phyloP scores from a whole-genome alignment of 2,797 vertebrate species.

The Phrynocephalus vlangalii region DNA sequence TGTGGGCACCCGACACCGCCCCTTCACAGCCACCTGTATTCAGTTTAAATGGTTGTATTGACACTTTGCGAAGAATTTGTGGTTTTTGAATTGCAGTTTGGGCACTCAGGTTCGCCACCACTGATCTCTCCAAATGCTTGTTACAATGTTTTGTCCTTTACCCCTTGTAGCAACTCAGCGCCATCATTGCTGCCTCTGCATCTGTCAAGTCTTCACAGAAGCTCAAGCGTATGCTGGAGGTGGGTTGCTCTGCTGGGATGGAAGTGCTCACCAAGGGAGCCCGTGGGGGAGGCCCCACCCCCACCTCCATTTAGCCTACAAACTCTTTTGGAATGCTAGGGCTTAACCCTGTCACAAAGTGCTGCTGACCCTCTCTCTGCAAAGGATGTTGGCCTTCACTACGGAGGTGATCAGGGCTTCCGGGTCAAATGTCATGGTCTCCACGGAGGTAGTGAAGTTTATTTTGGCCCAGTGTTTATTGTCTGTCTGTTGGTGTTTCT shows the following conservation, averaged over 20 bases:
- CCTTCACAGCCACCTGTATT: no score
- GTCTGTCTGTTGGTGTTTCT: conserved; percentile 1
- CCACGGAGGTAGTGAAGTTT: neutral
- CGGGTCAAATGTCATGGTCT: neutral
- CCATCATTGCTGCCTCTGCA: conserved; percentile 92
- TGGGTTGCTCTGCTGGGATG: conserved; percentile 56
- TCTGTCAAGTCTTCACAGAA: conserved; percentile 95
- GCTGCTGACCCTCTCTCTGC: neutral
- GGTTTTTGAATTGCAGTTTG: no score
- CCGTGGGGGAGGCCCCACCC: neutral
- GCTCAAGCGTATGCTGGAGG: conserved; percentile 94
- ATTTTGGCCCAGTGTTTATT: neutral
- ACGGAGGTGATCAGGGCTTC: neutral
- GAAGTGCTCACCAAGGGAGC: neutral
- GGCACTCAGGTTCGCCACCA: no score
- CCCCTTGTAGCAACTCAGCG: conserved; percentile 88
- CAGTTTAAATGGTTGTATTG: no score
- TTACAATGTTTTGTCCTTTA: conserved; percentile 13
- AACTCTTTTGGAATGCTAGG: neutral
- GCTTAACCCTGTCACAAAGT: neutral
- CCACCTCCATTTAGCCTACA: neutral
- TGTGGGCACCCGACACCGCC: no score
- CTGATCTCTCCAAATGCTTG: neutral
- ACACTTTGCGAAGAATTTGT: no score
- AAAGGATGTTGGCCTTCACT: neutral